phyloP scores from a whole-genome alignment of 1,140 invertebrate genomes.

The Leptinotarsa defecta region DNA sequence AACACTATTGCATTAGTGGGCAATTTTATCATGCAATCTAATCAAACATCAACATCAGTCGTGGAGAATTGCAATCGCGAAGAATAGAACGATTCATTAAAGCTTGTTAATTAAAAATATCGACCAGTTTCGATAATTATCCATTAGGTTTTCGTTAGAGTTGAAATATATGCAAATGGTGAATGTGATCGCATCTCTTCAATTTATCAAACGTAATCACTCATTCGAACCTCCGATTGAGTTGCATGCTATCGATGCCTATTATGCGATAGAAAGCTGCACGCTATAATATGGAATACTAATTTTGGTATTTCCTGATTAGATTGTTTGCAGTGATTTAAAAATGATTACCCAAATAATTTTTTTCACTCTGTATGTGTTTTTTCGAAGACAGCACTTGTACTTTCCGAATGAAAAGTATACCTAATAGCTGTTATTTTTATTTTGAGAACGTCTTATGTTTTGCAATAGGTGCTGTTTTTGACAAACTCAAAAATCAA shows the following conservation, averaged over 20 bases:
- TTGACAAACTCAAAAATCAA: too few relatives aligned
- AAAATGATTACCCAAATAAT: too few relatives aligned
- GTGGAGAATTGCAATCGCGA: background rate
- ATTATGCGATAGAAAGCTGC: background rate
- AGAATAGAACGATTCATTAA: slow-evolving; percentile 1
- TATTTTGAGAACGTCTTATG: too few relatives aligned
- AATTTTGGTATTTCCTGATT: background rate
- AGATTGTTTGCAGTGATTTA: too few relatives aligned
- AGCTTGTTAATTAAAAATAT: background rate
- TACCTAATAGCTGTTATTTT: too few relatives aligned
- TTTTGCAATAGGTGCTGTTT: too few relatives aligned
- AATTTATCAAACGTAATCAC: background rate
- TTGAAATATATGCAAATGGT: background rate
- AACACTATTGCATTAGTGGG: too few relatives aligned
- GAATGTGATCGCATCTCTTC: background rate
- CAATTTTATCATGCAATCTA: background rate
- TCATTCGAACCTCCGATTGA: background rate
- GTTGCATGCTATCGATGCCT: background rate
- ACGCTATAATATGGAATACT: background rate
- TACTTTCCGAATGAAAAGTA: too few relatives aligned
- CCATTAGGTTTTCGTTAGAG: background rate
- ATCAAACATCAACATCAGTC: background rate
- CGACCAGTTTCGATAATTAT: background rate
- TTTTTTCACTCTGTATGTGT: too few relatives aligned
- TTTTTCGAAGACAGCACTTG: too few relatives aligned